Percentiles rank a stretch among this genome's conserved stretches.
Conservation (phyloP, 2,797 vertebrate genomes). For the Brotula barbata region DNA sequence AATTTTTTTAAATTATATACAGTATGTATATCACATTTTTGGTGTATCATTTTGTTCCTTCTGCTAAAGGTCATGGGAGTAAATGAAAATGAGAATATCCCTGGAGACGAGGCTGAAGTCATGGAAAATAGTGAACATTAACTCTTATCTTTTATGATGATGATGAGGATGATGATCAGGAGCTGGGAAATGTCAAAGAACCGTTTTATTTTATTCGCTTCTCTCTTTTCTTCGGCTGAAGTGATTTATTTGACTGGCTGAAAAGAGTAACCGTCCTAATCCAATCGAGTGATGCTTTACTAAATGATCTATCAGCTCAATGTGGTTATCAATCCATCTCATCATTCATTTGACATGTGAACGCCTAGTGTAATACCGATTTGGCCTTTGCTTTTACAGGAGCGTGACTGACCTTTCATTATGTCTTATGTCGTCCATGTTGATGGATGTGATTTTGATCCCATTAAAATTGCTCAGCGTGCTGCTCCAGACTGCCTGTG, state of each 20-base stretch:
- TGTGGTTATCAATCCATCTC: too few relatives aligned
- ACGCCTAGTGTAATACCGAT: neutral
- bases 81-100: constrained; percentile 50
- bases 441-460: constrained; percentile 62
- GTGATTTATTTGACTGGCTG: neutral
- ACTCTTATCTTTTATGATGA: constrained; percentile 61
- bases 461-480: constrained; percentile 51
- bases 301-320: neutral
- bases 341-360: neutral
- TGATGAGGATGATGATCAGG: constrained; percentile 50
- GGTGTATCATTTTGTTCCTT: constrained; percentile 18
- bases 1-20: too few relatives aligned
- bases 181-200: constrained; percentile 41
- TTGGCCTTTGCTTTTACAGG: constrained; percentile 9
- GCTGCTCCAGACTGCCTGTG: constrained; percentile 50
- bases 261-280: too few relatives aligned
- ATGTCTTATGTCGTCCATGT: constrained; percentile 5
- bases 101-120: constrained; percentile 57
- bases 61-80: constrained; percentile 54
- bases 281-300: neutral
- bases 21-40: too few relatives aligned
- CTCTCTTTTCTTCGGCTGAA: constrained; percentile 6
- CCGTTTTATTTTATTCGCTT: constrained; percentile 10
- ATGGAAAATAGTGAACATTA: constrained; percentile 67
- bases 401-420: constrained; percentile 34